Evolutionary conservation across 2,797 vertebrate species (phyloP), one percentile per base, ranked within the genome.

Genomic region (Epinephelus coioides): DNA sequence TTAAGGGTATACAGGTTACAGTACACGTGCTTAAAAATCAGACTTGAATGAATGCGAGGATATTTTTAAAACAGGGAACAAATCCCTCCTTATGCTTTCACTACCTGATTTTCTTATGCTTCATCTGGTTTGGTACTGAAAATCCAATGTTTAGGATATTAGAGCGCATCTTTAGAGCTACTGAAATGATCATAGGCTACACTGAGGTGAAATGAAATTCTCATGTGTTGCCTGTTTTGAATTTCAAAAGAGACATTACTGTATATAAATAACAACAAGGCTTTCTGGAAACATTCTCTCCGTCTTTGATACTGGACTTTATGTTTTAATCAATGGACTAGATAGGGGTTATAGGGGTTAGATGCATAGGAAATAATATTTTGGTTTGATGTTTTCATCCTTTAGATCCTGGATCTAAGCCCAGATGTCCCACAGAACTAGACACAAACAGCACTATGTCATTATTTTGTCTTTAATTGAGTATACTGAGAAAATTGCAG

Each of bases 341-440:
- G 15, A 18, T 21, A 18, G 7, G 3, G 23, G 18, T 56, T 70
- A 27, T 18, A 49, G 25, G 3, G 53, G 6, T 57, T 67, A 17
- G 49, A 8, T 56, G 43, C 46, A 55, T 2, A 27, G n/a, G 57
- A 67, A 46, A 7, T 51, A 23, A 44, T 64, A 46, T 40, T 59
- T 44, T 75, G 47, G 47, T 59, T 65, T 75, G 50, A 67, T 81
- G 66, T 46, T 8, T 43, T 62, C 55, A 49, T 54, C 21, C 7
- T 59, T 43, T 46, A 60, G 69, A 69, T 77, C 19, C 44, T 78
- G 62, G 55, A 64, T 77, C 60, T 11, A 5, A 46, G 74, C 78
- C 66, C 62, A 81, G 56, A 54, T 21, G 66, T 68, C 51, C 23
- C 78, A 40, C 34, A 62, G 50, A 78, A 53, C 30, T 44, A 1